Conservation (phyloP, 2,888 invertebrate genomes). For the Drosophila formosana region DNA sequence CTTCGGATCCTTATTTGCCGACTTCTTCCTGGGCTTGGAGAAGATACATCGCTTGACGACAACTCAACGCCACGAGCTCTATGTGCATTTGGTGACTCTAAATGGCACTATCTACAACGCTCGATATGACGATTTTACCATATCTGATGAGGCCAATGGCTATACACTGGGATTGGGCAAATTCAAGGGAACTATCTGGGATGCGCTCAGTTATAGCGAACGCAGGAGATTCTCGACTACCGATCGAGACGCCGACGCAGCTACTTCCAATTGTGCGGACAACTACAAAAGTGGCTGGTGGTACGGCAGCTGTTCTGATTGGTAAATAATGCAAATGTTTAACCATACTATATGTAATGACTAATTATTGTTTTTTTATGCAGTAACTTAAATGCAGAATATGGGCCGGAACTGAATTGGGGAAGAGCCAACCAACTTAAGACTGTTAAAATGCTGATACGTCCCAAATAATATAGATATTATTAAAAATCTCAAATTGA, state of each 20-base stretch:
- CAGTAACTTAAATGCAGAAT: slow-evolving; percentile 3
- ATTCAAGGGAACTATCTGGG: background rate
- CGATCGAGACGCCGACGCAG: background rate
- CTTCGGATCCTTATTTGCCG: background rate
- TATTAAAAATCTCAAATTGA: no score
- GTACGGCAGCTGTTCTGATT: background rate
- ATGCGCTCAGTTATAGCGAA: no score
- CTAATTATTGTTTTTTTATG: background rate
- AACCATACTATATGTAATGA: background rate
- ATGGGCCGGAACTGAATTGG: background rate
- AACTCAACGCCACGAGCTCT: background rate
- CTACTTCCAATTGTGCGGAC: background rate
- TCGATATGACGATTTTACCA: slow-evolving; percentile 1
- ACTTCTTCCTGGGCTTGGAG: slow-evolving; percentile 3
- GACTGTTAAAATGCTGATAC: background rate
- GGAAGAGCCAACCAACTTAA: no score
- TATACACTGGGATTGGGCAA: background rate
- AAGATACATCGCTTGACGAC: background rate
- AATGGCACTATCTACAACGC: background rate
- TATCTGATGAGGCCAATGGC: background rate
- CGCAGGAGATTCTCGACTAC: background rate
- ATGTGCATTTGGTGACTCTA: background rate
- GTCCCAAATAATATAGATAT: background rate
- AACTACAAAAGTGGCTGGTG: background rate
- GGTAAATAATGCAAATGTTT: background rate